Evolutionary conservation across 1,140 invertebrate genomes (phyloP).

Genomic region (Achroia grisella): DNA sequence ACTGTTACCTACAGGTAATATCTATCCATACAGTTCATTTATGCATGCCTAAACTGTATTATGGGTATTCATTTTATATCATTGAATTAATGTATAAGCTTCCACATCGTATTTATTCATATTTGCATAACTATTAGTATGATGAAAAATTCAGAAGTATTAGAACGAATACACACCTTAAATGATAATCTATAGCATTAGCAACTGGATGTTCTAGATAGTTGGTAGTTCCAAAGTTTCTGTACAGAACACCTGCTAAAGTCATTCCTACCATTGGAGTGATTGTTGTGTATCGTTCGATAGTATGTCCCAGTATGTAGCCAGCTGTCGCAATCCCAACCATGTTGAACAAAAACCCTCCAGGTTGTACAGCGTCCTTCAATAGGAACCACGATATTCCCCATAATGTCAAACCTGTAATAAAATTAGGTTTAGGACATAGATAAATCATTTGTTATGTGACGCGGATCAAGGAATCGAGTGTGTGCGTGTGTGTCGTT

Average conservation of each 20-base stretch:
- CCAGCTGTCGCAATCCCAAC: slow-evolving; percentile 81
- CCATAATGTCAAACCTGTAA: slow-evolving; percentile 80
- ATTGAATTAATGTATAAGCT: no score
- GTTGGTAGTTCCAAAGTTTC: slow-evolving; percentile 80
- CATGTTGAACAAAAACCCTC: slow-evolving; percentile 85
- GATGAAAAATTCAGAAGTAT: no score
- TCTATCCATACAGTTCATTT: no score
- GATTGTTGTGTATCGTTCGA: slow-evolving; percentile 80
- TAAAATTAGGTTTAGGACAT: slow-evolving; percentile 6
- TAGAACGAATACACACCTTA: slow-evolving; percentile 33
- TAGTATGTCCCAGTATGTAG: slow-evolving; percentile 85
- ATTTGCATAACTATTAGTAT: no score
- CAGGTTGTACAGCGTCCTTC: slow-evolving; percentile 79
- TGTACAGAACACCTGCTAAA: slow-evolving; percentile 82
- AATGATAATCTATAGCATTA: slow-evolving; percentile 77
- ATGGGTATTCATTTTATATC: no score
- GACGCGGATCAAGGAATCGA: no score
- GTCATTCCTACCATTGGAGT: slow-evolving; percentile 91
- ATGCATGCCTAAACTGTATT: no score
- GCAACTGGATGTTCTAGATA: slow-evolving; percentile 77
- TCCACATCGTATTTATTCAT: no score
- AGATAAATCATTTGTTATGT: no score
- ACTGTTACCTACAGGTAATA: no score
- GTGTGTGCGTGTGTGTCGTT: no score
- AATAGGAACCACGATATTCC: slow-evolving; percentile 82